Percentiles rank a stretch among this genome's conserved stretches.
Evolutionary conservation across 2,888 invertebrate genomes (phyloP).

Genomic region (Vanessa cardui): DNA sequence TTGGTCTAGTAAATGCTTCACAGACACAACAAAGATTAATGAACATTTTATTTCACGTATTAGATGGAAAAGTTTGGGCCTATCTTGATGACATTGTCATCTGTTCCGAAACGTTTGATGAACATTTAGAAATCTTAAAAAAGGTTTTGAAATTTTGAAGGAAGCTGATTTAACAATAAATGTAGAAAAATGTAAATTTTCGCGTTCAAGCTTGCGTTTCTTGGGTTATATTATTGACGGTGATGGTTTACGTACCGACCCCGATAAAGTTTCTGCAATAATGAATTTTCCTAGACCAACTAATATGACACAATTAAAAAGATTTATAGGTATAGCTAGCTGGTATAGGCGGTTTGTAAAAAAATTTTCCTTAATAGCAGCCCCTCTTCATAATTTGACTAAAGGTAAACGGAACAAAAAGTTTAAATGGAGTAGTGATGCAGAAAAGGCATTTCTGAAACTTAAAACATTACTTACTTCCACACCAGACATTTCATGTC

Average conservation of each 20-base stretch:
- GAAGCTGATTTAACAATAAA: conserved; percentile 34
- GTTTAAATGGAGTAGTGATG: conserved; percentile 33
- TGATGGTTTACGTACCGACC: conserved; percentile 17
- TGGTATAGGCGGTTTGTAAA: conserved; percentile 35
- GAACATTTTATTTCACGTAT: conserved; percentile 26
- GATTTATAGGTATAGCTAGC: conserved; percentile 37
- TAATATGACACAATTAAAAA: conserved; percentile 34
- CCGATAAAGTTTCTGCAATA: conserved; percentile 36
- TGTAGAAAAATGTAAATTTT: conserved; percentile 34
- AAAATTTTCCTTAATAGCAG: conserved; percentile 36
- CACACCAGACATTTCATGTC: conserved; percentile 35
- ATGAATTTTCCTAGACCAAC: conserved; percentile 39
- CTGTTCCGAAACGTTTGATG: conserved; percentile 24
- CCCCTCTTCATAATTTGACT: conserved; percentile 19
- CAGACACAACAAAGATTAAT: conserved; percentile 27
- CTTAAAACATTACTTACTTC: conserved; percentile 28
- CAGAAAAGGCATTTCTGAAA: conserved; percentile 30
- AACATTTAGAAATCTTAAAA: conserved; percentile 29
- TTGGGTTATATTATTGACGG: conserved; percentile 36
- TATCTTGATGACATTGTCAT: conserved; percentile 39
- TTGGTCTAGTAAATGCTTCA: conserved; percentile 32
- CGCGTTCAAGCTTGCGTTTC: conserved; percentile 24
- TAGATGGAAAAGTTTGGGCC: conserved; percentile 33
- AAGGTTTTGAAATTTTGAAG: conserved; percentile 18
- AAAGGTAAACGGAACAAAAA: conserved; percentile 14